These are phyloP conservation scores for Baronia brevicornis DNA, from an alignment of 2,888 invertebrate species.

Conservation along the genomic window DNA sequence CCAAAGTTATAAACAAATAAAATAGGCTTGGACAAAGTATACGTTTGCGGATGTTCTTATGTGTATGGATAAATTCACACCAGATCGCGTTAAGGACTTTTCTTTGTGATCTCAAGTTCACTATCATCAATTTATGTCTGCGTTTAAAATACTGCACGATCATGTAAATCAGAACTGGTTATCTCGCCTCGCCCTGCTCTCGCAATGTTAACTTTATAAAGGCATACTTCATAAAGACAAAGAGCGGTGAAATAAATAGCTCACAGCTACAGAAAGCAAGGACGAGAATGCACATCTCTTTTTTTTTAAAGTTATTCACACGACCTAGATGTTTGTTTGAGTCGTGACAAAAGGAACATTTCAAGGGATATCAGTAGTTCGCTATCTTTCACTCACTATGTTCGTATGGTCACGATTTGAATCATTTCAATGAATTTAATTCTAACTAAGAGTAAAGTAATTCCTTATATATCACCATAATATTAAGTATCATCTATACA, in stretches of 20 bases:
- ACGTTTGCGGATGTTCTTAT: conserved; percentile 6
- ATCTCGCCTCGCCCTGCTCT: conserved; percentile 43
- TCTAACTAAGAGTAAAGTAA: not conserved
- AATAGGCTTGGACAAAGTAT: conserved; percentile 5
- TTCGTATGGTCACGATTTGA: conserved; percentile 3
- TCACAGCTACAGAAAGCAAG: conserved; percentile 2
- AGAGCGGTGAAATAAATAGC: conserved; percentile 23
- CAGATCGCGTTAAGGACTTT: conserved; percentile 27
- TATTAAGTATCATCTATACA: too few relatives aligned
- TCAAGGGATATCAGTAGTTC: conserved; percentile 10
- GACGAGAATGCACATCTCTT: not conserved
- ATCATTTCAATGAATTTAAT: conserved; percentile 1
- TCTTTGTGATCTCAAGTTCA: conserved; percentile 56
- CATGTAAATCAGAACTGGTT: conserved; percentile 71
- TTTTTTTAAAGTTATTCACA: conserved; percentile 4
- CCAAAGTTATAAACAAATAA: not conserved
- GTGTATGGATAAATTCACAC: conserved; percentile 17
- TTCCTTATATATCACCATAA: too few relatives aligned
- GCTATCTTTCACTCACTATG: conserved; percentile 7
- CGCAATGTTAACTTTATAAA: conserved; percentile 30
- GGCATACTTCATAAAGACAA: conserved; percentile 34
- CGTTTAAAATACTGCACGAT: conserved; percentile 67
- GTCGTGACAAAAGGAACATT: conserved; percentile 13
- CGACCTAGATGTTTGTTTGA: conserved; percentile 11
- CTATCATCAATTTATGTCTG: conserved; percentile 64